phyloP scores from a whole-genome alignment of 2,113 vertebrate species.

The Phycodurus eques region DNA sequence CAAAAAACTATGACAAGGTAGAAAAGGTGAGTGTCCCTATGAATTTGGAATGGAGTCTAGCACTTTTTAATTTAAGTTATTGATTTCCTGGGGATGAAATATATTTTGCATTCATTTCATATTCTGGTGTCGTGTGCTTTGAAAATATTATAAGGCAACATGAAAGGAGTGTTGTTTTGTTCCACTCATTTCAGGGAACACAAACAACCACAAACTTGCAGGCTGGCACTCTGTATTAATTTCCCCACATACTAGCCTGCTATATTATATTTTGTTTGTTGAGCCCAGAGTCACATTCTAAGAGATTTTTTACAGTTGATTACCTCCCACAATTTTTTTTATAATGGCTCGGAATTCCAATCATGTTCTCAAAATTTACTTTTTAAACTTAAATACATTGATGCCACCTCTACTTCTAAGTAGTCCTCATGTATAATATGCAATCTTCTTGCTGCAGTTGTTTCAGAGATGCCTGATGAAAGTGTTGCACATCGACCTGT shows the following conservation, averaged over 20 bases:
- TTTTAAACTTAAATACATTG: neutral
- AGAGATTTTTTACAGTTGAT: neutral
- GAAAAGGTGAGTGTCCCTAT: conserved; percentile 88
- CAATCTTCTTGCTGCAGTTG: conserved; percentile 71
- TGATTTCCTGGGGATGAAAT: neutral
- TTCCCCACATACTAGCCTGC: neutral
- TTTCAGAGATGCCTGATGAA: conserved; percentile 99
- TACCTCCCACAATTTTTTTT: too few relatives aligned
- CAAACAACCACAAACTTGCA: neutral
- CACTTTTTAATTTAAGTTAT: neutral
- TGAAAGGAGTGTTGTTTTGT: neutral
- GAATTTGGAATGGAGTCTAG: neutral
- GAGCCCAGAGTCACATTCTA: neutral
- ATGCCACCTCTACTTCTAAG: neutral
- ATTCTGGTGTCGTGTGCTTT: neutral
- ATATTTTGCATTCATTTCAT: neutral
- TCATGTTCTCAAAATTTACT: neutral
- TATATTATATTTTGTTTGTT: neutral
- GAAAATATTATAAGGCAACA: neutral
- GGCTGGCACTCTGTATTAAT: neutral
- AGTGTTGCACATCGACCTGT: conserved; percentile 98
- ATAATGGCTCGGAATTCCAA: neutral
- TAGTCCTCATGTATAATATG: neutral
- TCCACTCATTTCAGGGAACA: neutral
- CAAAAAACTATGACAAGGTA: conserved; percentile 99